Conservation (phyloP, 35 echinoderm and acorn worm species). For the Ophioderma brevispina region DNA sequence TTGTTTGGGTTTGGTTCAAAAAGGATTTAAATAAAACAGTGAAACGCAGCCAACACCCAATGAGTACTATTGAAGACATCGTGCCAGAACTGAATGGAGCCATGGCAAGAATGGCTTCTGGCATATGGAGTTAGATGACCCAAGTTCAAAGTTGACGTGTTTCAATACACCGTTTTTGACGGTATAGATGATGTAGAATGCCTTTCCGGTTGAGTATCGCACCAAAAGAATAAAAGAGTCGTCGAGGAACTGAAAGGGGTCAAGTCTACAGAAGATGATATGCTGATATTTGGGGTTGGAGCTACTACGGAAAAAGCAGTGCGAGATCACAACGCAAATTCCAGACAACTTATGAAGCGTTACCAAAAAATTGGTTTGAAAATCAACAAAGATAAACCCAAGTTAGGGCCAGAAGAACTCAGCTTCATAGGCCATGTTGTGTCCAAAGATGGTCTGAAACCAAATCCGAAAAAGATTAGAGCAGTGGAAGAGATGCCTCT, state of each 20-base stretch:
- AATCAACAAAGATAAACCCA: conserved; percentile 33
- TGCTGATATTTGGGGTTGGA: background rate
- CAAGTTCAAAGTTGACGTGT: no score
- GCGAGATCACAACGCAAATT: background rate
- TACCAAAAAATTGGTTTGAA: conserved; percentile 13
- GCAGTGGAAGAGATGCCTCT: conserved; percentile 12
- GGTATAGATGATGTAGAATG: no score
- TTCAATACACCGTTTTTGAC: no score
- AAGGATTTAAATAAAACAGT: no score
- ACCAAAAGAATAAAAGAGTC: background rate
- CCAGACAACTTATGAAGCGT: background rate
- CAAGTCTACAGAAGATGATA: conserved; percentile 25
- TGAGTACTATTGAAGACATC: no score
- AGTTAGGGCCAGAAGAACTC: background rate
- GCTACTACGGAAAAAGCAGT: background rate
- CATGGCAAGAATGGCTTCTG: no score
- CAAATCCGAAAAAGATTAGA: conserved; percentile 35
- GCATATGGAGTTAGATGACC: no score
- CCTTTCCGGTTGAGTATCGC: no score
- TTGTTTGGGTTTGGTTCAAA: no score
- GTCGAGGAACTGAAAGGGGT: conserved; percentile 34
- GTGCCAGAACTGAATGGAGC: no score
- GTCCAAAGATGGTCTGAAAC: background rate
- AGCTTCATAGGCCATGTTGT: conserved; percentile 23
- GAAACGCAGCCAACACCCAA: no score